Base-by-base conservation (phyloP, 2,888 invertebrate genomes). In the Macrosoma leucophasiata region DNA sequence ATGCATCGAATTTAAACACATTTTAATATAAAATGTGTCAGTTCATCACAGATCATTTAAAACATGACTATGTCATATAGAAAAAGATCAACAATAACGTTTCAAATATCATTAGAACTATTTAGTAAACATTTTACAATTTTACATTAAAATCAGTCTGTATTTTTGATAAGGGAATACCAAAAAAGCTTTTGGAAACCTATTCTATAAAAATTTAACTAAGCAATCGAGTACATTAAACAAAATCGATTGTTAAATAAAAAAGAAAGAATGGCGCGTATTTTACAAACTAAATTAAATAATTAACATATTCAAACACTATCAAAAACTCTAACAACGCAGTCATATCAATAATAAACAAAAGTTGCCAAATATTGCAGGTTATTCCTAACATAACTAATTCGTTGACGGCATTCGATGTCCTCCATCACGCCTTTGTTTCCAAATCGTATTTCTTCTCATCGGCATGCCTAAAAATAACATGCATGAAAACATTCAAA, bases 21-120 rank as follows among this genome's bases (percentile, higher is more conserved):
- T 81, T 82, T 82, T 82, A 81, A 82, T 82, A 74, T 76, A 79
- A 82, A 81, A 82, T 77, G 81, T 69, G 76, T 59, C 33, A 26
- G 17, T 50, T 51, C 55, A 78, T 79, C 77, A 79, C 78, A 81
- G 77, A 72, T 73, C 57, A 58, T 35, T 46, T 41, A 13, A 4
- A 38, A 28, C 36, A 42, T 53, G 52, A 57, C 55, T 50, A 33
- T 33, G 55, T 56, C 60, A 58, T 56, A 52, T 50, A 50, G 47
- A 46, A 39, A 43, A 27, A 21, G 19, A 25, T 36, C 22, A 24
- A 39, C 33, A 36, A 23, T 29, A 19, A n/a, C n/a, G n/a, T n/a
- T n/a, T n/a, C n/a, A n/a, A n/a, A n/a, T n/a, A n/a, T n/a, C n/a
- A n/a, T n/a, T n/a, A n/a, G n/a, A n/a, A n/a, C n/a, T n/a, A n/a